Percentiles rank a stretch among this genome's conserved stretches.
phyloP scores from a whole-genome alignment of 2,113 vertebrate genomes.

The Recurvirostra avosetta region DNA sequence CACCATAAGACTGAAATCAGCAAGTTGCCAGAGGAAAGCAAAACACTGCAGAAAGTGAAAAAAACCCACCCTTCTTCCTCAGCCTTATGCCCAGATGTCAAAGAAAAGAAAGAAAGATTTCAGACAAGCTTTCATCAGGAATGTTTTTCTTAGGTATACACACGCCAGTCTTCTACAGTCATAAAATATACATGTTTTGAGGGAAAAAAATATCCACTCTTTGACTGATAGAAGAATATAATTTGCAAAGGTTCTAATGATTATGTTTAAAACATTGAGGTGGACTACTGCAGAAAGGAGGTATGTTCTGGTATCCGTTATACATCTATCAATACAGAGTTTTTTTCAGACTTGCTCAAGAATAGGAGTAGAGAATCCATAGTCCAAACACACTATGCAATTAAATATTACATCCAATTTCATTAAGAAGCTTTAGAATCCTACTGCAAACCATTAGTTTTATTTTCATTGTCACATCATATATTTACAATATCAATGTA shows the following conservation, averaged over 20 bases:
- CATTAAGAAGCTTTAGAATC: not conserved
- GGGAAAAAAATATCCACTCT: not conserved
- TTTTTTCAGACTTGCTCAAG: not conserved
- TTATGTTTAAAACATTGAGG: not conserved
- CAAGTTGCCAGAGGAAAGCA: not conserved
- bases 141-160: not conserved
- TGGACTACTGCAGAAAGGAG: not conserved
- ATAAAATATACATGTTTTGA: not conserved
- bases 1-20: not conserved
- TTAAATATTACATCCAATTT: not conserved
- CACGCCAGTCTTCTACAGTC: not conserved
- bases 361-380: not conserved
- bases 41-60: not conserved
- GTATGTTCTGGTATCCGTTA: not conserved
- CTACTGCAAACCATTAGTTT: not conserved
- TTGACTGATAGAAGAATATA: not conserved
- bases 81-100: not conserved
- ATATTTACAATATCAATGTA: not conserved
- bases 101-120: not conserved
- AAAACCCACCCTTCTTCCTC: not conserved
- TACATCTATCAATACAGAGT: not conserved
- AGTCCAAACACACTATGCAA: not conserved
- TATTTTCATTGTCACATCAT: not conserved
- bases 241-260: not conserved
- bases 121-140: not conserved